phyloP scores from a whole-genome alignment of 2,888 invertebrate genomes.

The Agrotis segetum region DNA sequence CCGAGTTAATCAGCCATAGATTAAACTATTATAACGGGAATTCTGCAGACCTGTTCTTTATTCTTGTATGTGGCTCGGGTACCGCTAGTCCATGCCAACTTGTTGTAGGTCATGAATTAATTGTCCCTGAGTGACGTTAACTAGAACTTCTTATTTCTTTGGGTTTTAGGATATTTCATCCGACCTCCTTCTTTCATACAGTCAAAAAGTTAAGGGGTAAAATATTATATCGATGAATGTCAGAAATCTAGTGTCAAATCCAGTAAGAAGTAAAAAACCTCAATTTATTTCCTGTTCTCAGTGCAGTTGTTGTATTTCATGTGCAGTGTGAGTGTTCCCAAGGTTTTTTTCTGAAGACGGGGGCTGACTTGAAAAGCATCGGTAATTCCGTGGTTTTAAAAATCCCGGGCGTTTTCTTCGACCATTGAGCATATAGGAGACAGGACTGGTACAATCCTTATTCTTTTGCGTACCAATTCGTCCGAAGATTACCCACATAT shows the following conservation, averaged over 20 bases:
- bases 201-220: no score
- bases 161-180: no score
- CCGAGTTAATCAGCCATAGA: neutral
- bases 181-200: no score
- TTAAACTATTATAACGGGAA: slow-evolving; percentile 14
- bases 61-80: slow-evolving; percentile 10
- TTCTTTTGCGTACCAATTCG: slow-evolving; percentile 30
- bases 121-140: neutral
- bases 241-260: neutral
- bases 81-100: slow-evolving; percentile 11
- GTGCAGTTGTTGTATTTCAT: neutral
- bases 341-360: neutral
- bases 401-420: neutral
- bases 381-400: neutral
- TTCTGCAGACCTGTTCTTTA: slow-evolving; percentile 10
- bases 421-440: neutral
- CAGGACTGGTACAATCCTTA: neutral
- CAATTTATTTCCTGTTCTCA: neutral
- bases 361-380: neutral
- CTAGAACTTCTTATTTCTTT: neutral
- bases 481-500: slow-evolving; percentile 37
- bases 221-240: neutral
- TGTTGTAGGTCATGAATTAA: slow-evolving; percentile 22
- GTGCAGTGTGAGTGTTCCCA: neutral
- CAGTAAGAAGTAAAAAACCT: neutral